Conservation (phyloP, 2,888 invertebrate genomes). For the Halocaridina rubra region DNA sequence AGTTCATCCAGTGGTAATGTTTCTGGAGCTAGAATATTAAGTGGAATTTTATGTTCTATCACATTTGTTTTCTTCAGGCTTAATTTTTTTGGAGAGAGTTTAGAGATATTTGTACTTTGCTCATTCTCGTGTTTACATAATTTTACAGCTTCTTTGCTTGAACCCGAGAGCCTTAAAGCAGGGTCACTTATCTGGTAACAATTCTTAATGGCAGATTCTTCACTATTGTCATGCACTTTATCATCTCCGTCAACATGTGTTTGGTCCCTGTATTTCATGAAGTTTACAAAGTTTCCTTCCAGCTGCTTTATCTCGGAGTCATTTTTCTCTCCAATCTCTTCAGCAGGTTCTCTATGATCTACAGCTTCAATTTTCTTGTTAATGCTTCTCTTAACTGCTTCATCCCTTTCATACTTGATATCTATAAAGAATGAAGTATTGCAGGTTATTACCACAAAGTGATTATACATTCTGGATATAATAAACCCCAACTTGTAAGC, state of each 20-base stretch:
- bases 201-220: background rate
- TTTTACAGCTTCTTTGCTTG: background rate
- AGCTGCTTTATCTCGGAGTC: background rate
- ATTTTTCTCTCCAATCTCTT: background rate
- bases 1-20: slow-evolving; percentile 1
- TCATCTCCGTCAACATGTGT: background rate
- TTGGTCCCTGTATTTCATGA: too few species aligned
- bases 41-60: background rate
- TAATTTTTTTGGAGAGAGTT: background rate
- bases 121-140: background rate
- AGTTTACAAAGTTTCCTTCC: too few species aligned
- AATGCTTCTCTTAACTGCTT: background rate
- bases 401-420: slow-evolving; percentile 32
- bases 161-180: background rate
- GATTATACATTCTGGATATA: background rate
- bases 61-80: background rate
- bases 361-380: background rate
- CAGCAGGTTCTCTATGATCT: background rate
- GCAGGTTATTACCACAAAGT: background rate
- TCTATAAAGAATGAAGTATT: background rate
- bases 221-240: background rate
- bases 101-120: background rate
- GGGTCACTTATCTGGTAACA: background rate
- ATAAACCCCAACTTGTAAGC: background rate
- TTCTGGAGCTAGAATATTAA: background rate